These are phyloP conservation scores for Pandemis heparana DNA, from an alignment of 2,888 invertebrate genomes.

Conservation along the genomic window DNA sequence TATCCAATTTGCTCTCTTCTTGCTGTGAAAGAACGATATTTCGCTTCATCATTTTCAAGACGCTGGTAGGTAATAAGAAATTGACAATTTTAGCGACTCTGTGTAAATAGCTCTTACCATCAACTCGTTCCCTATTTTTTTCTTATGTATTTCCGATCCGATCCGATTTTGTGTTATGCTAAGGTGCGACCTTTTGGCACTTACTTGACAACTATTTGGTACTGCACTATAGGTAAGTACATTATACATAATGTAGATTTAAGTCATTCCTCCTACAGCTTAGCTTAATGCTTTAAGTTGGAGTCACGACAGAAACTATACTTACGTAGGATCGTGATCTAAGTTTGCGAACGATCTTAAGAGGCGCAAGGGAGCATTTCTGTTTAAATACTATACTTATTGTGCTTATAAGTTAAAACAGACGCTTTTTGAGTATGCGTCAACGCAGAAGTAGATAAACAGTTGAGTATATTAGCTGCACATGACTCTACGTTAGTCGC, in stretches of 20 bases:
- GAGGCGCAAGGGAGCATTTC: not conserved
- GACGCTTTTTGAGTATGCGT: too few species aligned
- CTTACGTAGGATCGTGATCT: not conserved
- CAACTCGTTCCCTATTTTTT: not conserved
- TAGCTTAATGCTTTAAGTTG: not conserved
- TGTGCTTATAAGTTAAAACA: too few species aligned
- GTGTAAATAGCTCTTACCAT: not conserved
- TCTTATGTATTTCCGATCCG: too few species aligned
- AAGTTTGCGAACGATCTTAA: not conserved
- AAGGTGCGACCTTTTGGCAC: too few species aligned
- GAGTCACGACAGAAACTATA: not conserved
- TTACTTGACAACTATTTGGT: too few species aligned
- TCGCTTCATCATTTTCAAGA: constrained; percentile 26
- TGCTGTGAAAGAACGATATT: constrained; percentile 44
- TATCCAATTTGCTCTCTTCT: constrained; percentile 38
- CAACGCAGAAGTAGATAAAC: too few species aligned
- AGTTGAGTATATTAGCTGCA: too few species aligned
- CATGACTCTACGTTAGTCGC: too few species aligned
- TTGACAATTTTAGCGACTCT: not conserved
- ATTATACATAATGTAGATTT: too few species aligned
- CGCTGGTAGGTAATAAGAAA: constrained; percentile 1
- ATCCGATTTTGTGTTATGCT: too few species aligned
- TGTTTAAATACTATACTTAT: not conserved
- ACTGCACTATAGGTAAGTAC: too few species aligned
- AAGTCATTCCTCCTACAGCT: not conserved